Evolutionary conservation across 2,797 vertebrate genomes (phyloP), one percentile per base, ranked within the genome.

Genomic region (Gallirallus australis): DNA sequence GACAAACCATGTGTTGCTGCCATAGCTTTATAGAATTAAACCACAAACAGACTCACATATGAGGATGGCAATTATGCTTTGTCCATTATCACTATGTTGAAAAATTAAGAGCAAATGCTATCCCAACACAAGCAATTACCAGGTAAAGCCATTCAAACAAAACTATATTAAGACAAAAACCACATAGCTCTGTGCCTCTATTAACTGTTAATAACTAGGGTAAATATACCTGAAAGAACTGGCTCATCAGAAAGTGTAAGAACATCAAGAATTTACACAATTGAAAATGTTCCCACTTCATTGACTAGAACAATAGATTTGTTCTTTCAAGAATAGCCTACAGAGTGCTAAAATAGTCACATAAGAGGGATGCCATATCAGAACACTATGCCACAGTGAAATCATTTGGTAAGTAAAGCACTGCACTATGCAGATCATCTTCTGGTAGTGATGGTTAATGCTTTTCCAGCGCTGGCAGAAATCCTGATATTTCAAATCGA

Each of bases 131-230:
- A 84, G 40, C 45, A 89, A 65, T 73, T 60, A 76, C n/a, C 40
- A 89, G 78, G 70, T 79, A 79, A 91, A 93, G n/a, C 47, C 54
- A 76, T 65, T 45, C 45, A 91, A 91, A 75, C 20, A 82, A 81
- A 77, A 72, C 39, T 59, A 57, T 10, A 0, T 13, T 45, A 24
- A 57, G 84, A 84, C 59, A 87, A 72, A 94, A 84, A 63, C 0
- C 72, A 90, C 72, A 92, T 71, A 80, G 42, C 61, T 83, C 35
- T 77, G 30, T 48, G 53, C 48, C 65, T 64, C 77, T 59, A n/a
- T 56, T 72, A 91, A 86, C 47, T 88, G 76, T 73, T 88, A 80
- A 69, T 79, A 64, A 42, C 56, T 73, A 75, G 23, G 24, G 40
- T 83, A 87, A 79, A 64, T 42, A 91, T 20, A 73, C 59, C 57